Evolutionary conservation across 1,140 invertebrate species (phyloP).

Genomic region (Condylostylus longicornis): DNA sequence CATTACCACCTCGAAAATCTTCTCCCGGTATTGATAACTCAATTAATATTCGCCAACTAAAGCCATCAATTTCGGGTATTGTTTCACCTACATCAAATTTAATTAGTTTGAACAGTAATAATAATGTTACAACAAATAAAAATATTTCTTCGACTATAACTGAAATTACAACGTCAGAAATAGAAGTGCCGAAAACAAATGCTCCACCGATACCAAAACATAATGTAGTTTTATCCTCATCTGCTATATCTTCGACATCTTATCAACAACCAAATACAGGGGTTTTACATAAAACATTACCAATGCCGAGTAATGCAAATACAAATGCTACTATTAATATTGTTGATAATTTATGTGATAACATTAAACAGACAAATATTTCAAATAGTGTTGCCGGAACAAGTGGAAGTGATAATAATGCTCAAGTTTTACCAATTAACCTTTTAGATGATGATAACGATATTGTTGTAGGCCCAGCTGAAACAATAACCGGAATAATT

Average conservation of each 20-base stretch:
- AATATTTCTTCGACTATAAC: slow-evolving; percentile 7
- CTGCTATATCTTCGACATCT: too few species aligned
- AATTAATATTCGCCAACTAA: slow-evolving; percentile 13
- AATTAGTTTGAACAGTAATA: neutral
- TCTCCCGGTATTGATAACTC: slow-evolving; percentile 38
- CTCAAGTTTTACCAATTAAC: too few species aligned
- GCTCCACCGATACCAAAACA: slow-evolving; percentile 31
- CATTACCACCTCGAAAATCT: slow-evolving; percentile 44
- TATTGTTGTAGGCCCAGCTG: slow-evolving; percentile 42
- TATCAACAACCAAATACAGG: too few species aligned
- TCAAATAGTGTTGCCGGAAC: slow-evolving; percentile 24
- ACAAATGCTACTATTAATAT: too few species aligned
- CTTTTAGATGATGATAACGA: slow-evolving; percentile 20
- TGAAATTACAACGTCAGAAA: slow-evolving; percentile 20
- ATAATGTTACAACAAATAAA: neutral
- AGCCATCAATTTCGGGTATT: neutral
- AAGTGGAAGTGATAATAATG: slow-evolving; percentile 17
- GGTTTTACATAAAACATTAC: too few species aligned
- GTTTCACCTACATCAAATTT: slow-evolving; percentile 1
- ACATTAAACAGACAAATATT: slow-evolving; percentile 9
- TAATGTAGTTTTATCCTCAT: too few species aligned
- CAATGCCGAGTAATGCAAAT: too few species aligned
- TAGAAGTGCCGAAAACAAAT: slow-evolving; percentile 20
- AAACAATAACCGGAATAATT: slow-evolving; percentile 49
- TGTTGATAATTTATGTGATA: too few species aligned